These are phyloP conservation scores for Nycticebus coucang DNA, from an alignment of 2,113 vertebrate genomes.

Conservation along the genomic window DNA sequence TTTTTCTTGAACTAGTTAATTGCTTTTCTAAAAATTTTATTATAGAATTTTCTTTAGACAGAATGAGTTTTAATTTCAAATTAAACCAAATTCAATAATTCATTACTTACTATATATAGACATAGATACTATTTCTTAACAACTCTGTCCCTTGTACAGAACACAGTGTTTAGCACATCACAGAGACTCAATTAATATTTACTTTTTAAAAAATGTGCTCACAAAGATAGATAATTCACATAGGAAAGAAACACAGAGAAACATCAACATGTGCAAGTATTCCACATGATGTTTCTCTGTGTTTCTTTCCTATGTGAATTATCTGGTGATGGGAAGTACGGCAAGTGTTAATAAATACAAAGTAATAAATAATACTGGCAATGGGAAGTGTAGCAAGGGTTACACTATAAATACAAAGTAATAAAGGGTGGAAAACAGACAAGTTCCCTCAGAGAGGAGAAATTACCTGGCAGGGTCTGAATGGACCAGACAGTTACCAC, in stretches of 20 bases:
- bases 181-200: background rate
- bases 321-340: no score
- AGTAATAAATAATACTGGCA: background rate
- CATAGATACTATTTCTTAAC: background rate
- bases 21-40: constrained; percentile 18
- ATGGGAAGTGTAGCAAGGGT: background rate
- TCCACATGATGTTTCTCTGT: no score
- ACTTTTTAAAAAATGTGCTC: background rate
- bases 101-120: background rate
- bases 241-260: constrained; percentile 37
- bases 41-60: background rate
- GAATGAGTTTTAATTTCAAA: constrained; percentile 17
- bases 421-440: background rate
- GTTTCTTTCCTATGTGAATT: no score
- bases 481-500: background rate
- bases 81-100: constrained; percentile 35
- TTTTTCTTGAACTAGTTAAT: background rate
- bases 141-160: background rate
- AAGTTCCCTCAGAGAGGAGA: background rate
- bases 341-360: no score
- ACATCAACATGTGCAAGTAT: background rate
- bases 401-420: constrained; percentile 10
- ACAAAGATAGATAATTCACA: background rate
- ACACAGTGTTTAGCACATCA: background rate
- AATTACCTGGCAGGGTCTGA: background rate